These are phyloP conservation scores for Caenorhabditis japonica DNA, from an alignment of 2,888 invertebrate genomes.

Conservation along the genomic window DNA sequence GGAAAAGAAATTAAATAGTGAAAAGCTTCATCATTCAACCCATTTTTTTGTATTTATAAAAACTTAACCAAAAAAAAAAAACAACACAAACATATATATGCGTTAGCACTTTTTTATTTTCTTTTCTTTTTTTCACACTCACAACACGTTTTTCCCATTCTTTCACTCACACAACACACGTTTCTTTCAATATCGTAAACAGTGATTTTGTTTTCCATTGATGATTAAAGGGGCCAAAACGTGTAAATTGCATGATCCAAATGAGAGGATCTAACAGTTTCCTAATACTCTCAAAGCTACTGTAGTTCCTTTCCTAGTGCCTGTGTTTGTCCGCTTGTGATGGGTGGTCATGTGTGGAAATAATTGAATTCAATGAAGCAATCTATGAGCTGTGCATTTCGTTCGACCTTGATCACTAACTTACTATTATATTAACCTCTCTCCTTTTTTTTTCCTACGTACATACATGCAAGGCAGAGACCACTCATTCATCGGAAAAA, in stretches of 20 bases:
- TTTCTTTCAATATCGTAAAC: slow-evolving; percentile 10
- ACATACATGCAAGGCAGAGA: no score
- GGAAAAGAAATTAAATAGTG: no score
- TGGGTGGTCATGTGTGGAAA: slow-evolving; percentile 54
- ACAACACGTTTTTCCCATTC: slow-evolving; percentile 11
- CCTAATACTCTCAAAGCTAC: slow-evolving; percentile 36
- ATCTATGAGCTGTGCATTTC: not conserved
- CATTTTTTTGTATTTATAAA: no score
- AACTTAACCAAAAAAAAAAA: no score
- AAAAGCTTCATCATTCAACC: no score
- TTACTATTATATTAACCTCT: not conserved
- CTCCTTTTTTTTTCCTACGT: not conserved
- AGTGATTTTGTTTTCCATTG: slow-evolving; percentile 11
- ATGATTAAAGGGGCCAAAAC: not conserved
- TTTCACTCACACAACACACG: slow-evolving; percentile 24
- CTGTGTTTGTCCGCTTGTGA: slow-evolving; percentile 59
- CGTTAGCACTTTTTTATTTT: slow-evolving; percentile 1
- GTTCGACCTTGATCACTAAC: not conserved
- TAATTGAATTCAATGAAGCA: slow-evolving; percentile 36
- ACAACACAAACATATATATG: no score
- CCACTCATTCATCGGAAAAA: slow-evolving; percentile 46
- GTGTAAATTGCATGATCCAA: slow-evolving; percentile 28
- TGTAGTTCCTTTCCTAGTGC: slow-evolving; percentile 46
- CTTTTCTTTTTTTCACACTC: slow-evolving; percentile 17
- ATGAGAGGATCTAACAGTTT: slow-evolving; percentile 5